phyloP scores from a whole-genome alignment of 2,888 invertebrate species.

The Melinaea marsaeus region DNA sequence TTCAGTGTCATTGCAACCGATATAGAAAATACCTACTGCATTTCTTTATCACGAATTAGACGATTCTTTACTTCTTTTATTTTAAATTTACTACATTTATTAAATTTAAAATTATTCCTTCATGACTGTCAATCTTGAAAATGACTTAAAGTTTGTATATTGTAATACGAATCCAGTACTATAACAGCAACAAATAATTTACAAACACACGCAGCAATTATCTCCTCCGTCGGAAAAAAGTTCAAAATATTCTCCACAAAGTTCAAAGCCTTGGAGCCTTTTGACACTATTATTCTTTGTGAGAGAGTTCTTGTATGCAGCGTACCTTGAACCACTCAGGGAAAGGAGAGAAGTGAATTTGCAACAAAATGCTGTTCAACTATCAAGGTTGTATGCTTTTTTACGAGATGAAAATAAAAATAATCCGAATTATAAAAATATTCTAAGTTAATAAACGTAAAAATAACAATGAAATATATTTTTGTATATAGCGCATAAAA shows the following conservation, averaged over 20 bases:
- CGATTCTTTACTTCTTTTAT: too few relatives aligned
- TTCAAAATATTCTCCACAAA: constrained; percentile 17
- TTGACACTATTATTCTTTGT: constrained; percentile 30
- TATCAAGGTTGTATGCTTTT: background rate
- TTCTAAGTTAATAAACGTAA: background rate
- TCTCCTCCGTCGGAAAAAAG: constrained; percentile 1
- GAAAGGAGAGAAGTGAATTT: background rate
- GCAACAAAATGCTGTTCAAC: constrained; percentile 3
- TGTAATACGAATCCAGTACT: constrained; percentile 9
- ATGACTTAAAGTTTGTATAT: too few relatives aligned
- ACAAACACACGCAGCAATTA: constrained; percentile 5
- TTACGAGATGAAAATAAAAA: background rate
- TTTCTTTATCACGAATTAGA: too few relatives aligned
- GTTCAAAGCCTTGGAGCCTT: constrained; percentile 23
- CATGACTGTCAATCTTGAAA: too few relatives aligned
- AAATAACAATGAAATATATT: background rate
- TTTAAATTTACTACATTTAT: too few relatives aligned
- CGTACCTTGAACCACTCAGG: constrained; percentile 4
- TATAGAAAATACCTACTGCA: too few relatives aligned
- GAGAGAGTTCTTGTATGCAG: constrained; percentile 10
- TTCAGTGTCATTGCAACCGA: constrained; percentile 34
- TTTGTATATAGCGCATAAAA: background rate
- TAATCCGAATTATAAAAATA: background rate
- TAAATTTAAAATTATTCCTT: too few relatives aligned
- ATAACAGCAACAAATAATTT: constrained; percentile 10